Evolutionary conservation across 2,797 vertebrate genomes (phyloP).

Genomic region (Characodon lateralis): DNA sequence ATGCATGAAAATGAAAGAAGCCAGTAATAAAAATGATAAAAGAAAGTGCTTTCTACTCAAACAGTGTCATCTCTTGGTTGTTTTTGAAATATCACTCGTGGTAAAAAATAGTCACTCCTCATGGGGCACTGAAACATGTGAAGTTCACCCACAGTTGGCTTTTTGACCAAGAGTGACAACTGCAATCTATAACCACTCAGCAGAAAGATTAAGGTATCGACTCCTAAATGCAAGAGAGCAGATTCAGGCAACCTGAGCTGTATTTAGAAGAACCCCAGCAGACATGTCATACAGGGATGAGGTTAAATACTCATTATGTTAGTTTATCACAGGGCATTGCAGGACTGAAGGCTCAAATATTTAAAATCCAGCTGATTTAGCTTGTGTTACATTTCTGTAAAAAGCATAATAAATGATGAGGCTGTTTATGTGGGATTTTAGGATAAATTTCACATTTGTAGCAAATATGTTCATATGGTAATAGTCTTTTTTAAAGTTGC

Average conservation of each 20-base stretch:
- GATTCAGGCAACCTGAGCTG: constrained; percentile 23
- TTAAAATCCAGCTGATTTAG: not conserved
- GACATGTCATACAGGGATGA: constrained; percentile 12
- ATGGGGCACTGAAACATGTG: constrained; percentile 18
- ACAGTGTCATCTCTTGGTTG: constrained; percentile 13
- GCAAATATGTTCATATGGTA: not conserved
- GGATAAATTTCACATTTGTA: not conserved
- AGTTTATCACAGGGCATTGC: constrained; percentile 16
- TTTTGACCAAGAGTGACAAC: constrained; percentile 40
- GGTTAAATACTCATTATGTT: constrained; percentile 8
- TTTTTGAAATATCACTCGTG: not conserved
- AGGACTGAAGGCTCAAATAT: constrained; percentile 3
- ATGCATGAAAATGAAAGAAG: constrained; percentile 40
- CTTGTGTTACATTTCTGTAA: not conserved
- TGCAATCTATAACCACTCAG: constrained; percentile 44
- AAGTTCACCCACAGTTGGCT: constrained; percentile 38
- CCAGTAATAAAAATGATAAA: constrained; percentile 37
- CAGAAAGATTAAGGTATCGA: constrained; percentile 44
- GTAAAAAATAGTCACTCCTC: constrained; percentile 25
- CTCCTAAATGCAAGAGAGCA: constrained; percentile 30
- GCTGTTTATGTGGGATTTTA: constrained; percentile 1
- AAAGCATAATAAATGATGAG: not conserved
- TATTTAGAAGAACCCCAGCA: constrained; percentile 15
- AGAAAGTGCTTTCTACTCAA: constrained; percentile 20
- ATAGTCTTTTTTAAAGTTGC: not conserved